These are phyloP conservation scores for Leucopsar rothschildi DNA, from an alignment of 2,113 vertebrate genomes.

Conservation along the genomic window DNA sequence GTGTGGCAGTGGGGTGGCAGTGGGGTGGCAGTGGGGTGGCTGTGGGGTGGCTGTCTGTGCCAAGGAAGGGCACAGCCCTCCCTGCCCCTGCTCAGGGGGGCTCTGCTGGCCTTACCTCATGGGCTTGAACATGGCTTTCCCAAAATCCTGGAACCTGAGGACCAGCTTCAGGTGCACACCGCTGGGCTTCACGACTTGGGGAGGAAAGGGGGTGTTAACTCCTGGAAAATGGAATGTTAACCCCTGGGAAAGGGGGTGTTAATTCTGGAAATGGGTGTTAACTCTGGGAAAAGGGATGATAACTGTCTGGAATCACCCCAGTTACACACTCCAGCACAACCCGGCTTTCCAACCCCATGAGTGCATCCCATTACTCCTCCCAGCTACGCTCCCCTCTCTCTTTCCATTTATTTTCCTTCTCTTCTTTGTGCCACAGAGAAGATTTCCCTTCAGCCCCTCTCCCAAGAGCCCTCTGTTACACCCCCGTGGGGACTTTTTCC, in stretches of 20 bases:
- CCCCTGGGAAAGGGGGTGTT: not conserved
- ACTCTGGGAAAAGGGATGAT: not conserved
- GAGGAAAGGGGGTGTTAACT: not conserved
- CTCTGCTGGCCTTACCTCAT: constrained; percentile 85
- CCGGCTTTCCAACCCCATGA: fast-evolving
- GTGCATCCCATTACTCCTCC: not conserved
- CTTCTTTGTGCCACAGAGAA: not conserved
- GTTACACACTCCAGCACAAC: fast-evolving
- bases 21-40: too few relatives aligned
- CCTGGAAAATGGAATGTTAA: not conserved
- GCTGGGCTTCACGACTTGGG: constrained; percentile 92
- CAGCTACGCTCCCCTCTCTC: too few relatives aligned
- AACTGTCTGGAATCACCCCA: not conserved
- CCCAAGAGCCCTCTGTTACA: not conserved
- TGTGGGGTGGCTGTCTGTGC: not conserved
- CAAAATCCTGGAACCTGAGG: constrained; percentile 88
- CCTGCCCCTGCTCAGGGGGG: not conserved
- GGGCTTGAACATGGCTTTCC: constrained; percentile 97
- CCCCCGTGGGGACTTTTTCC: not conserved
- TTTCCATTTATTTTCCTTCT: not conserved
- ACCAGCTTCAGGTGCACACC: constrained; percentile 94
- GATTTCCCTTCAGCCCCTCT: not conserved
- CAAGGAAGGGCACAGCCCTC: not conserved
- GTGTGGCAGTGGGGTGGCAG: too few relatives aligned
- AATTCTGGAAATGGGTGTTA: not conserved